Evolutionary conservation across 1,140 invertebrate species (phyloP).

Genomic region (Babylonia areolata): DNA sequence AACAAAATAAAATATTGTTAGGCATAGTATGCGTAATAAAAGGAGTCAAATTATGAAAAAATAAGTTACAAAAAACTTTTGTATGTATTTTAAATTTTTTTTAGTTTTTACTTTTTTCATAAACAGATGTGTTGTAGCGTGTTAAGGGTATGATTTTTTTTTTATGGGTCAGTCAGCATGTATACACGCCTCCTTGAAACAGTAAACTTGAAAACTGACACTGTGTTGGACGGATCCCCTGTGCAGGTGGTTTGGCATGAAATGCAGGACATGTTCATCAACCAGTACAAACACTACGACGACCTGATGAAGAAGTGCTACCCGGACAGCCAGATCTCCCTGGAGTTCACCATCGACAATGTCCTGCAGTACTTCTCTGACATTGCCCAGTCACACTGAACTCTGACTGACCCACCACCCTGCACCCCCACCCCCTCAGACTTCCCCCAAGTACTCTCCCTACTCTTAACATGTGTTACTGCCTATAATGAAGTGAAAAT

Average conservation of each 20-base stretch:
- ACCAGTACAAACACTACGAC: slow-evolving; percentile 96
- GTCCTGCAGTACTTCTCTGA: slow-evolving; percentile 98
- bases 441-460: background rate
- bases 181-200: too few species aligned
- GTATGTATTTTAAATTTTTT: too few species aligned
- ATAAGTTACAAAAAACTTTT: too few species aligned
- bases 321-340: slow-evolving; percentile 93
- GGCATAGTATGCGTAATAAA: too few species aligned
- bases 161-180: too few species aligned
- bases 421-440: background rate
- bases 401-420: background rate
- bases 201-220: too few species aligned
- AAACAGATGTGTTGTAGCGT: too few species aligned
- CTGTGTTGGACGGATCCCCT: too few species aligned
- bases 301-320: slow-evolving; percentile 97
- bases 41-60: too few species aligned
- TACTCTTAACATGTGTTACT: background rate
- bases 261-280: slow-evolving; percentile 99
- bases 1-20: too few species aligned
- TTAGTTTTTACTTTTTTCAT: too few species aligned
- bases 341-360: slow-evolving; percentile 98
- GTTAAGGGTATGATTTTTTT: background rate
- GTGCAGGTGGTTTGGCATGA: slow-evolving; percentile 96
- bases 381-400: slow-evolving; percentile 95
- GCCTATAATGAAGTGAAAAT: background rate